These are phyloP conservation scores for Tenualosa thibaudeaui DNA, from an alignment of 2,797 vertebrate species.

Conservation along the genomic window DNA sequence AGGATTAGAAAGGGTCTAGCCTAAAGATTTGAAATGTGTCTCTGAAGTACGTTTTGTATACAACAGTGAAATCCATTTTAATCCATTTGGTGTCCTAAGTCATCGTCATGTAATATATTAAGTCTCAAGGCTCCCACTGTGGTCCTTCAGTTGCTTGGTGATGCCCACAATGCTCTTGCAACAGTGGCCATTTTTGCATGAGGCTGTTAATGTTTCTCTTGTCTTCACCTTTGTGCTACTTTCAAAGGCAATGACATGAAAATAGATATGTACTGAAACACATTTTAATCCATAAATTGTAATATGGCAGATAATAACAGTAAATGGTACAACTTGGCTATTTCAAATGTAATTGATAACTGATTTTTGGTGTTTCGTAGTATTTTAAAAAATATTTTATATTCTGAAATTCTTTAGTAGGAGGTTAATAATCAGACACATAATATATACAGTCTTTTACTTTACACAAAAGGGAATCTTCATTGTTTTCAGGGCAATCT, in stretches of 20 bases:
- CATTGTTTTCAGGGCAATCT: slow-evolving; percentile 9
- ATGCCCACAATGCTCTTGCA: neutral
- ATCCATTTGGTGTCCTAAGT: neutral
- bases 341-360: neutral
- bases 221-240: neutral
- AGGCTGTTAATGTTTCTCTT: no score
- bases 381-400: neutral
- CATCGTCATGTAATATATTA: neutral
- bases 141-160: neutral
- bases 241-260: slow-evolving; percentile 19
- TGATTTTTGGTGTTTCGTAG: neutral
- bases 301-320: neutral
- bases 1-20: neutral
- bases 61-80: neutral
- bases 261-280: neutral
- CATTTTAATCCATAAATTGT: neutral
- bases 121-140: neutral
- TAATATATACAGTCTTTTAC: neutral
- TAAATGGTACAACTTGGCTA: neutral
- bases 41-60: neutral
- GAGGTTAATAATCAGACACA: neutral
- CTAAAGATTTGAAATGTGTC: neutral
- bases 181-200: no score
- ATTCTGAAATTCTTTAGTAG: neutral
- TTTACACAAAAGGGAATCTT: neutral